These are phyloP conservation scores for Agriotes lineatus DNA, from an alignment of 2,888 invertebrate species.

Conservation along the genomic window DNA sequence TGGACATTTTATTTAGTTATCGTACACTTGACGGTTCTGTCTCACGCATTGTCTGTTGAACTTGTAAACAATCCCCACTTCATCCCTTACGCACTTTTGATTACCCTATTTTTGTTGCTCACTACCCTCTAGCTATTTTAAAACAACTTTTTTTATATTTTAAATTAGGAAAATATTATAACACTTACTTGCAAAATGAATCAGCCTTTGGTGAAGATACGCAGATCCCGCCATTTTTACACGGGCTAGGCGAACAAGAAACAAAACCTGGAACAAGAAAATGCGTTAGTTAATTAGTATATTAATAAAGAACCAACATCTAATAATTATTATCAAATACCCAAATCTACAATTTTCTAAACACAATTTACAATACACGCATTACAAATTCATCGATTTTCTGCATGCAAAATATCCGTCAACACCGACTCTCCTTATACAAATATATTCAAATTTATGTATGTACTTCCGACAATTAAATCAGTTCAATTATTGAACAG, in stretches of 20 bases:
- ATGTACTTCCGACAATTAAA: too few relatives aligned
- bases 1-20: constrained; percentile 39
- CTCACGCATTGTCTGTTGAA: constrained; percentile 28
- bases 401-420: too few relatives aligned
- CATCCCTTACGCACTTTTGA: neutral
- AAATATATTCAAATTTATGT: too few relatives aligned
- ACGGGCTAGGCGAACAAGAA: constrained; percentile 91
- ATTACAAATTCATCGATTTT: too few relatives aligned
- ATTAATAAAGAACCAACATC: too few relatives aligned
- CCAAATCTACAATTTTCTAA: too few relatives aligned
- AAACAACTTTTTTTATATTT: too few relatives aligned
- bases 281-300: too few relatives aligned
- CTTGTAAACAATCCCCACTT: constrained; percentile 4
- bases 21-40: constrained; percentile 34
- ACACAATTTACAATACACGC: too few relatives aligned
- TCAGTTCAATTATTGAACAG: too few relatives aligned
- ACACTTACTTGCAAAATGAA: constrained; percentile 93
- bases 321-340: too few relatives aligned
- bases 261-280: constrained; percentile 76
- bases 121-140: neutral
- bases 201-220: constrained; percentile 80
- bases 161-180: constrained; percentile 21
- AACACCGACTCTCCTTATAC: too few relatives aligned
- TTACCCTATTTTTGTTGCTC: neutral
- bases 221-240: constrained; percentile 91